phyloP scores from a whole-genome alignment of 2,888 invertebrate genomes.

The Oligia latruncula region DNA sequence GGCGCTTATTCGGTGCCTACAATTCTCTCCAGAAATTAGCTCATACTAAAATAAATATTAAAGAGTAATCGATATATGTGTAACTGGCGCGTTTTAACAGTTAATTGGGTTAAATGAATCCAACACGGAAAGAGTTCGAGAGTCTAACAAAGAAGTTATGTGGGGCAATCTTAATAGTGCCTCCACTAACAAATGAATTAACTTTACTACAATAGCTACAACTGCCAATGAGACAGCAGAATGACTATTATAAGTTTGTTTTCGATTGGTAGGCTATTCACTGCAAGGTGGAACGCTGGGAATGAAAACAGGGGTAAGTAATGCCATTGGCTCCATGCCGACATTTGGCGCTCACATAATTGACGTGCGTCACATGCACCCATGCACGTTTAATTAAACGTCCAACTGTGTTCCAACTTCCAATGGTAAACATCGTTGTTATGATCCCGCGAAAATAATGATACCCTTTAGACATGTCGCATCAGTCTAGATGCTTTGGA shows the following conservation, averaged over 20 bases:
- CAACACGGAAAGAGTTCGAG: constrained; percentile 34
- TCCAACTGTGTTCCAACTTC: constrained; percentile 63
- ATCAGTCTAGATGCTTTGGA: constrained; percentile 65
- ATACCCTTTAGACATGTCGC: constrained; percentile 57
- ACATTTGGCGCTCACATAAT: constrained; percentile 69
- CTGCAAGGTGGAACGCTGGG: constrained; percentile 49
- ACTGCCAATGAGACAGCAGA: constrained; percentile 31
- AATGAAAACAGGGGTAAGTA: constrained; percentile 62
- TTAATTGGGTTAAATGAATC: constrained; percentile 49
- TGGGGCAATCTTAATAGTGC: constrained; percentile 33
- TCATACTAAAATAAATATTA: constrained; percentile 36
- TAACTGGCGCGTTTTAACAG: constrained; percentile 38
- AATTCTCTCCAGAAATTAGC: constrained; percentile 38
- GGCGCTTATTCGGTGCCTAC: constrained; percentile 42
- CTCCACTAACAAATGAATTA: constrained; percentile 26
- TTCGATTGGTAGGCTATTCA: constrained; percentile 23
- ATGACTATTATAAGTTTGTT: constrained; percentile 23
- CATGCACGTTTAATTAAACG: constrained; percentile 74
- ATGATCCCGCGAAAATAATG: constrained; percentile 66
- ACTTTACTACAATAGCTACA: constrained; percentile 24
- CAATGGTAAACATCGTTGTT: constrained; percentile 69
- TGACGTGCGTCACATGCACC: constrained; percentile 75
- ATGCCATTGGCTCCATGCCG: constrained; percentile 76
- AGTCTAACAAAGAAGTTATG: constrained; percentile 46
- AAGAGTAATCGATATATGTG: constrained; percentile 27